Evolutionary conservation across 2,113 vertebrate species (phyloP).

Genomic region (Rhineura floridana): DNA sequence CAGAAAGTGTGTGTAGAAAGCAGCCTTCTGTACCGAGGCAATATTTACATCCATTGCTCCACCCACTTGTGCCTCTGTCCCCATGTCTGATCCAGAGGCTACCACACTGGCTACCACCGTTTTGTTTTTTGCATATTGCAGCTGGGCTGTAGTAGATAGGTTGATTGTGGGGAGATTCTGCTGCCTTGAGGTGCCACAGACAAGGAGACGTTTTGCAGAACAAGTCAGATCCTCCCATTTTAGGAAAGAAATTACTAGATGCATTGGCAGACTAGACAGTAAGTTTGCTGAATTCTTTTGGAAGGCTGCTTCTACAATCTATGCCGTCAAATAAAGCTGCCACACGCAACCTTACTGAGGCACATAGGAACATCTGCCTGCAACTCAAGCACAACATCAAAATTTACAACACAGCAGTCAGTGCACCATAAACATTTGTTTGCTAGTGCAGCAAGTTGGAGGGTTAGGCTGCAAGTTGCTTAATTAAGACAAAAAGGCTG

Average conservation of each 20-base stretch:
- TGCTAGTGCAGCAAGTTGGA: constrained; percentile 1
- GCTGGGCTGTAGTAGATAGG: too few species aligned
- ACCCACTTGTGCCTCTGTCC: background rate
- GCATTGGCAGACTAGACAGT: background rate
- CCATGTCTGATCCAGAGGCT: background rate
- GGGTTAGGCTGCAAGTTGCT: background rate
- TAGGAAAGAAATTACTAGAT: background rate
- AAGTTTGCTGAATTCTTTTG: background rate
- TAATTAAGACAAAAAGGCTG: constrained; percentile 13
- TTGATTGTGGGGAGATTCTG: too few species aligned
- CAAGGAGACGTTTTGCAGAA: too few species aligned
- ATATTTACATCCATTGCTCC: background rate
- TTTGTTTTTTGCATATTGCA: too few species aligned
- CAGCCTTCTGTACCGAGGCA: too few species aligned
- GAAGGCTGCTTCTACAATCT: background rate
- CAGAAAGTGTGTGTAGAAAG: too few species aligned
- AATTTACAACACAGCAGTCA: background rate
- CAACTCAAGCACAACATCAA: background rate
- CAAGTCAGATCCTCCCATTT: background rate
- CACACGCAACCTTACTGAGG: background rate
- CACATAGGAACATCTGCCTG: background rate
- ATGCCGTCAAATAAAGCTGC: background rate
- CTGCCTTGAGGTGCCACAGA: too few species aligned
- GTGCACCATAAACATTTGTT: background rate
- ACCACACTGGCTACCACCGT: too few species aligned